Conservation (phyloP, 2,888 invertebrate species). For the Diarsia brunnea region DNA sequence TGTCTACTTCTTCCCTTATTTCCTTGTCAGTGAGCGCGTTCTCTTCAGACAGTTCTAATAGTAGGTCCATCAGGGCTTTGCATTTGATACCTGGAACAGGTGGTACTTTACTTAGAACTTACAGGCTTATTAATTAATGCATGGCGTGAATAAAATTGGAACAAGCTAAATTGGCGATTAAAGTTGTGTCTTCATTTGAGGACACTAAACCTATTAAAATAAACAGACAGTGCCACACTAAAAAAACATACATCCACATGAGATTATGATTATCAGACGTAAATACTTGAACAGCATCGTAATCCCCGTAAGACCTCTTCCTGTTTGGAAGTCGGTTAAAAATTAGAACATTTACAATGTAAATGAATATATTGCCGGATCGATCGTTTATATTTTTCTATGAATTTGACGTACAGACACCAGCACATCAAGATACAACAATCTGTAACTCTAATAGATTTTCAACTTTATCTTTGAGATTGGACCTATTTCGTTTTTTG, state of each 20-base stretch:
- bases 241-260: background rate
- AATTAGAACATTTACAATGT: background rate
- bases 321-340: too few species aligned
- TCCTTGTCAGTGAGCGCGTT: conserved; percentile 82
- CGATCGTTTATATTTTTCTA: background rate
- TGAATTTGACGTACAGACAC: background rate
- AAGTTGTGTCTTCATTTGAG: too few species aligned
- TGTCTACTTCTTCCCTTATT: conserved; percentile 87
- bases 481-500: too few species aligned
- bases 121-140: background rate
- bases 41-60: conserved; percentile 82
- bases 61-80: conserved; percentile 85
- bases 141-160: background rate
- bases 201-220: background rate
- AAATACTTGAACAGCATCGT: too few species aligned
- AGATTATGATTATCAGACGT: too few species aligned
- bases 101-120: background rate
- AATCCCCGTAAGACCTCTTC: too few species aligned
- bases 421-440: too few species aligned
- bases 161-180: background rate
- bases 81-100: conserved; percentile 67
- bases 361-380: background rate
- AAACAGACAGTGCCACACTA: background rate
- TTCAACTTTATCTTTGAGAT: too few species aligned
- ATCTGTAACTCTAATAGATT: too few species aligned